Evolutionary conservation across 2,888 invertebrate genomes (phyloP).

Genomic region (Drosophila pullipes): DNA sequence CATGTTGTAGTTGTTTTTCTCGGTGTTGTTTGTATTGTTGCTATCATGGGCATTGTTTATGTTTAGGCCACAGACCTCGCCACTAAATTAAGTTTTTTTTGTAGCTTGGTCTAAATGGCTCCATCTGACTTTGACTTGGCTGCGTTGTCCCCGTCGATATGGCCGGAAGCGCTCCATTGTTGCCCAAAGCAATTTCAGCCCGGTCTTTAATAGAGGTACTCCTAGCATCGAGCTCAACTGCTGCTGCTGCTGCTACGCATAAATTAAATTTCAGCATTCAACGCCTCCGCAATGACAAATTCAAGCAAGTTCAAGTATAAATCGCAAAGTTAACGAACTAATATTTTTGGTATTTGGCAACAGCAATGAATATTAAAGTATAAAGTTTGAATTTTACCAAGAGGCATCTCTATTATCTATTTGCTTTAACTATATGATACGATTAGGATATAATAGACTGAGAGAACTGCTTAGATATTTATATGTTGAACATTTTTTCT

Average conservation of each 20-base stretch:
- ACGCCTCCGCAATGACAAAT: slow-evolving; percentile 20
- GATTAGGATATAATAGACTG: neutral
- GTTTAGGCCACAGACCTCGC: slow-evolving; percentile 51
- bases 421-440: neutral
- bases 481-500: neutral
- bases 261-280: slow-evolving; percentile 42
- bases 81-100: slow-evolving; percentile 74
- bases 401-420: no score
- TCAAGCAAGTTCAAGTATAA: slow-evolving; percentile 5
- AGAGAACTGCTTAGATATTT: neutral
- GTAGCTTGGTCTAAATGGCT: slow-evolving; percentile 67
- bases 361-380: neutral
- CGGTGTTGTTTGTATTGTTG: slow-evolving; percentile 18
- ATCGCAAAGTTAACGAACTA: slow-evolving; percentile 8
- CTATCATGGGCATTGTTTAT: slow-evolving; percentile 65
- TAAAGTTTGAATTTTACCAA: neutral
- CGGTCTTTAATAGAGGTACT: slow-evolving; percentile 1
- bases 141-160: slow-evolving; percentile 46
- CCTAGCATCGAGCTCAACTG: slow-evolving; percentile 4
- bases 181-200: neutral
- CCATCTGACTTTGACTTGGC: slow-evolving; percentile 40
- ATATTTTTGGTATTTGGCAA: neutral
- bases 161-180: slow-evolving; percentile 63
- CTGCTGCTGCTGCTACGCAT: slow-evolving; percentile 46
- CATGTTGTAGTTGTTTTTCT: neutral